phyloP scores from a whole-genome alignment of 2,797 vertebrate species.

The Ctenosaura bakeri region DNA sequence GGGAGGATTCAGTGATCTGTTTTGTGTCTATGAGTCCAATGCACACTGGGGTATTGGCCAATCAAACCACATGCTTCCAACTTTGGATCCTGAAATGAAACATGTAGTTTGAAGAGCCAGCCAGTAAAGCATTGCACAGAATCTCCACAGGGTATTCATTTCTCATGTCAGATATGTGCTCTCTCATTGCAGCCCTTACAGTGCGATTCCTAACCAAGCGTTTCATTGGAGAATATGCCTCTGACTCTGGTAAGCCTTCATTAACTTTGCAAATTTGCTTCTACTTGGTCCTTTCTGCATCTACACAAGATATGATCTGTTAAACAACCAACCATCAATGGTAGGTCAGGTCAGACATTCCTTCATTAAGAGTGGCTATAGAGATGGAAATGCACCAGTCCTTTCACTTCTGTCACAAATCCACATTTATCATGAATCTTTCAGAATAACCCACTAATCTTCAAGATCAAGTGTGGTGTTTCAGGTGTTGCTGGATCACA shows the following conservation, averaged over 20 bases:
- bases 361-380: background rate
- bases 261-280: background rate
- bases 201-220: constrained; percentile 89
- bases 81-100: background rate
- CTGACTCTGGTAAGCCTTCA: constrained; percentile 83
- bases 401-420: no score
- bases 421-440: no score
- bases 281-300: background rate
- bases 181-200: constrained; percentile 81
- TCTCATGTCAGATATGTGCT: constrained; percentile 19
- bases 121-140: background rate
- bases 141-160: no score
- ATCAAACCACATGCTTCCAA: background rate
- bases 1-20: background rate
- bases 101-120: background rate
- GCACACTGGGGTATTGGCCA: background rate
- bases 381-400: no score
- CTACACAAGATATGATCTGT: background rate
- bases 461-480: no score
- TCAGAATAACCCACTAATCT: no score
- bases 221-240: constrained; percentile 91
- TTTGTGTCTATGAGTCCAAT: background rate
- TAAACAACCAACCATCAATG: background rate
- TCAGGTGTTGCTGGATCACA: no score
- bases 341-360: background rate